Evolutionary conservation across 2,797 vertebrate species (phyloP), one percentile per base, ranked within the genome.

Genomic region (Limosa lapponica): DNA sequence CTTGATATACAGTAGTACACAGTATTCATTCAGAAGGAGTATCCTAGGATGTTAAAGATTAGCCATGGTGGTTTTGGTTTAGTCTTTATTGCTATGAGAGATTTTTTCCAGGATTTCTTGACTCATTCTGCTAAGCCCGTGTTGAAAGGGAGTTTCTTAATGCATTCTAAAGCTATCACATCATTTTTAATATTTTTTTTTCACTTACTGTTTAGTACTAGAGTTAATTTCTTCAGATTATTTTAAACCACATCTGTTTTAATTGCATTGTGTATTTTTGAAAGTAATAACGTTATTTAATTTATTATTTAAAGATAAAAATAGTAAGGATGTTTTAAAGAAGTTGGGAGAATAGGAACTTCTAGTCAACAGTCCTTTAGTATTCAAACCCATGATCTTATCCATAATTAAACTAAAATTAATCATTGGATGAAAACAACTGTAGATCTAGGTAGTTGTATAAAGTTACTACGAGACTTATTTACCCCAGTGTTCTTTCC

Each of bases 111-210:
- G 82, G 85, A 93, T 90, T 91, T 94, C 39, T 94, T 96, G 93
- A 95, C 61, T 96, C 91, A 95, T 88, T 93, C 37, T 18, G 51
- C 62, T 94, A 93, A 96, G 82, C 32, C 28, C 79, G 46, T 75
- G 79, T 86, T 95, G 91, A 93, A 96, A 96, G 72, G 58, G 85
- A 91, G 54, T 95, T 96, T 95, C 84, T 93, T 84, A 95, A 88
- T 90, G 54, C 84, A 86, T 96, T 96, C 94, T 94, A 70, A 90
- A 94, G 91, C 51, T 95, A 83, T 81, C 73, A 48, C 58, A 90
- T 95, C 3, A 58, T 67, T 64, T 75, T 1, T 22, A 37, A 4
- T 48, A n/a, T 28, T 25, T 58, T 75, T 39, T 58, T 65, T 43
- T 20, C 1, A 34, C 51, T 93, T 55, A 12, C 10, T 80, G 8